Base-by-base conservation (phyloP, 1,140 invertebrate species). In the Scylla paramamosain region DNA sequence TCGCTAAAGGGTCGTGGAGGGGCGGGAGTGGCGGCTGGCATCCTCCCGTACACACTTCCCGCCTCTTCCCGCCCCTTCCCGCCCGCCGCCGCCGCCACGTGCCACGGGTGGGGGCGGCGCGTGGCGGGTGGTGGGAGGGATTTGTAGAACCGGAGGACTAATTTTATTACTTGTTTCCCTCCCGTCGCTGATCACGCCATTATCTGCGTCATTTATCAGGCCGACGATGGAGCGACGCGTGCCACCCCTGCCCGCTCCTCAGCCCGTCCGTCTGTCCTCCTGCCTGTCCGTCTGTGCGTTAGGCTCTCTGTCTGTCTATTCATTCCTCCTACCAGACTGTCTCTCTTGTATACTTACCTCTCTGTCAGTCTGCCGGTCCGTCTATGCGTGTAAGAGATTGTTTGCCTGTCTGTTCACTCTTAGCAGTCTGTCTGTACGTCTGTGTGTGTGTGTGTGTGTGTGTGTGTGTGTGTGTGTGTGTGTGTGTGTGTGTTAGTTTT, bases 81-180 rank as follows among this genome's bases (percentile, higher is more conserved):
- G 46, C 16, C 32, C 12, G 88, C 20, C 52, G 20, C 28, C 14
- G 10, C 16, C 45, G 89, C 45, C 77, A 48, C 67, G 92, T 93
- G 67, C 4, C 67, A 10, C 8, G 32, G 84, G 83, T 31, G 46
- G 48, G 93, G 48, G 92, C 31, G 46, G 31, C 67, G 82, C 67
- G 92, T 83, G 92, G 77, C 48, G 31, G 84, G n/a, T n/a, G 45
- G 83, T 83, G 93, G 93, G 59, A 31, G 93, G 93, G 93, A 88
- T 93, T 93, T 88, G 93, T 88, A 88, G 39, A 25, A 20, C 20
- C 46, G 83, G 84, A 93, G 31, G 83, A 93, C 93, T 93, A 93
- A 93, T 93, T 93, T 93, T 93, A 93, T 93, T 93, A 93, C 93
- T 93, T 93, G 93, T 93, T 93, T 93, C 93, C 93, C 93, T 93